Evolutionary conservation across 2,797 vertebrate species (phyloP), one percentile per base, ranked within the genome.

Genomic region (Loris lydekkerianus): DNA sequence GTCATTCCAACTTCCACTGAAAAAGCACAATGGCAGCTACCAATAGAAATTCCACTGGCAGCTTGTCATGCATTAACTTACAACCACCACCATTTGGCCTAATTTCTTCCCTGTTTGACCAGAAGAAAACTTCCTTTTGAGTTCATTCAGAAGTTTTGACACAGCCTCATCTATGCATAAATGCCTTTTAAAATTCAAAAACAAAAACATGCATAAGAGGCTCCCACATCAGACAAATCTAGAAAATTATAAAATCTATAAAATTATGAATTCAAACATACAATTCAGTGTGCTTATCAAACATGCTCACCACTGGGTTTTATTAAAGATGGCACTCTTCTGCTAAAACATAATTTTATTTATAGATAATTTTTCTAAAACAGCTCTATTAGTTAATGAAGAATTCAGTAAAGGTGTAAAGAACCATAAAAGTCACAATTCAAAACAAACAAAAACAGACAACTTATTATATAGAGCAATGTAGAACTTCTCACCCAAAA

Each of bases 191-290:
- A 83, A 95, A 86, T 72, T 91, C 56, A 86, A 86, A 69, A 76
- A 84, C 5, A 76, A 18, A 53, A 83, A 78, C 49, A 88, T 37
- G 20, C 29, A 43, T 25, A 84, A 46, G 34, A 6, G 77, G 37
- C 17, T 82, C 31, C 37, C 37, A 82, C 18, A 82, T 43, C 40
- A 89, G 91, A 78, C 6, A 78, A 93, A 61, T 29, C 29, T 23
- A 34, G 7, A 31, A 56, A 34, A 34, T 34, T 34, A 34, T 34
- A 34, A 34, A 34, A 34, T 34, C 34, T 3, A 60, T 77, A 65
- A 93, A 91, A 96, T 43, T 93, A 25, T 91, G 60, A 91, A 76
- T 43, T 86, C 84, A 96, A 92, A 65, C 69, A 77, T n/a, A 53
- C 2, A 56, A 40, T 34, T 75, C 17, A 27, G 67, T 53, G 23